Evolutionary conservation across 2,113 vertebrate species (phyloP).

Genomic region (Rafetus swinhoei): DNA sequence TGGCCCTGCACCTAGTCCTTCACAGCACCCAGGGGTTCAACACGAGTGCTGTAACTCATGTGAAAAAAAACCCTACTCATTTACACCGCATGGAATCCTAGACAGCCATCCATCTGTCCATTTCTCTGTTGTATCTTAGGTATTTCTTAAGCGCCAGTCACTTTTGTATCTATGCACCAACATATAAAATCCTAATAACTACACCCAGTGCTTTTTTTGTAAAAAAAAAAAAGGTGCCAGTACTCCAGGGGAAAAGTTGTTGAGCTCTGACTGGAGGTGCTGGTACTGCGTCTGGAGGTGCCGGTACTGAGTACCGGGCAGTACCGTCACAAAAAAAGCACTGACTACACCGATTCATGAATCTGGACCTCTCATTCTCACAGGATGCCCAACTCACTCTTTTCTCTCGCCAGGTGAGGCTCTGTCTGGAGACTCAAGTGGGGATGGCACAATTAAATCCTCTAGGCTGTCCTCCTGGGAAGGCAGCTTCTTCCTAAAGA

Average conservation of each 20-base stretch:
- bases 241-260: too few relatives aligned
- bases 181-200: fast-evolving
- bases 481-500: slow-evolving; percentile 60
- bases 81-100: fast-evolving
- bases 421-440: slow-evolving; percentile 46
- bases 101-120: neutral
- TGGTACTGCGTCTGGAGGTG: too few relatives aligned
- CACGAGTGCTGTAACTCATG: too few relatives aligned
- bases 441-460: slow-evolving; percentile 31
- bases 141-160: neutral
- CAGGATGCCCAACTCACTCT: slow-evolving; percentile 43
- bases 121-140: neutral
- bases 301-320: too few relatives aligned
- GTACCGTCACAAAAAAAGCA: too few relatives aligned
- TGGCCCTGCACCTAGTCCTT: too few relatives aligned
- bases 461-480: slow-evolving; percentile 62
- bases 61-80: neutral
- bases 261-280: too few relatives aligned
- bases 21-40: too few relatives aligned
- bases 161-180: fast-evolving
- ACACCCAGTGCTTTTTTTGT: too few relatives aligned
- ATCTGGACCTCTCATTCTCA: neutral
- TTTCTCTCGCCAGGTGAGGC: slow-evolving; percentile 77
- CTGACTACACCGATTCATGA: neutral
- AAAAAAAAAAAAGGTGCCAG: too few relatives aligned